Evolutionary conservation across 35 echinoderm and acorn worm genomes (phyloP).

Genomic region (Patiria miniata): DNA sequence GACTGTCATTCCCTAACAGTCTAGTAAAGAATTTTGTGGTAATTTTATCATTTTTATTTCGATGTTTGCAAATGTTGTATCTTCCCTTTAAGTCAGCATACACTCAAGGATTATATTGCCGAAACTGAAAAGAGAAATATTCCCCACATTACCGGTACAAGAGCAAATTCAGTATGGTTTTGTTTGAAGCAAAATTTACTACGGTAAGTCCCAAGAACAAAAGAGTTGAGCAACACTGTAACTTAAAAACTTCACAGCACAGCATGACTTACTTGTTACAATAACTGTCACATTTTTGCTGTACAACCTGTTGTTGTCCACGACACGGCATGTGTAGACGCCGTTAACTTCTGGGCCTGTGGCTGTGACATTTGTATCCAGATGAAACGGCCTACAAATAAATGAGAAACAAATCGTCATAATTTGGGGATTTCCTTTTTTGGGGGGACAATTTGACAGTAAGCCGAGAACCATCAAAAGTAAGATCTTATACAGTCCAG

Average conservation of each 20-base stretch:
- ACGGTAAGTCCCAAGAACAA: too few relatives aligned
- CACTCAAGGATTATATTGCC: not conserved
- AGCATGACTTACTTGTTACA: constrained; percentile 5
- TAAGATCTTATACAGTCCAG: too few relatives aligned
- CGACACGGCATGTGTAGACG: not conserved
- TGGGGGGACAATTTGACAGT: too few relatives aligned
- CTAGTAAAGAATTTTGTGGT: too few relatives aligned
- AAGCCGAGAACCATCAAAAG: too few relatives aligned
- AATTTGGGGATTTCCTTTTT: too few relatives aligned
- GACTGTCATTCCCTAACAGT: too few relatives aligned
- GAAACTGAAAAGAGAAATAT: not conserved
- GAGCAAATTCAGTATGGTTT: not conserved
- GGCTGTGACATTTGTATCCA: not conserved
- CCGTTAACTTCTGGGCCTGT: not conserved
- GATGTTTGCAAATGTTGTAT: too few relatives aligned
- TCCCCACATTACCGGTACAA: not conserved
- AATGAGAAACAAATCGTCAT: not conserved
- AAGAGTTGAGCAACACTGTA: too few relatives aligned
- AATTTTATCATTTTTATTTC: too few relatives aligned
- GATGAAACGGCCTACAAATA: not conserved
- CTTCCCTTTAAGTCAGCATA: too few relatives aligned
- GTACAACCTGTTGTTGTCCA: not conserved
- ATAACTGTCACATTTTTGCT: not conserved
- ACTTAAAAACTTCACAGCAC: too few relatives aligned
- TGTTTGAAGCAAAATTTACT: not conserved